Evolutionary conservation across 2,113 vertebrate species (phyloP).

Genomic region (Alaudala cheleensis): DNA sequence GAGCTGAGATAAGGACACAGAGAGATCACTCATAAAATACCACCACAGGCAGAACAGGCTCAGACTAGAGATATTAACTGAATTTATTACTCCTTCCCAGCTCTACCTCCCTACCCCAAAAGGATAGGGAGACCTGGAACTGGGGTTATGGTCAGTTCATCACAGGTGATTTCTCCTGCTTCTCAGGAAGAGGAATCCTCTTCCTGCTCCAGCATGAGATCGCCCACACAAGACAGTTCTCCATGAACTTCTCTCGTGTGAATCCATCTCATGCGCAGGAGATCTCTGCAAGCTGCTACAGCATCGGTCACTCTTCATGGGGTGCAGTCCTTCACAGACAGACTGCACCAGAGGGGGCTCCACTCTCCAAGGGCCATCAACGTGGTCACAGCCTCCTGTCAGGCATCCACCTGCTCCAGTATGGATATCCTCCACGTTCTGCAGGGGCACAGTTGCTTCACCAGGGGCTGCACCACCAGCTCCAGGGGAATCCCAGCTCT

Average conservation of each 20-base stretch:
- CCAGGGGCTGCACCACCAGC: neutral
- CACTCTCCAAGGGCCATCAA: fast-evolving
- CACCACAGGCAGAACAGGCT: neutral
- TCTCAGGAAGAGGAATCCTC: neutral
- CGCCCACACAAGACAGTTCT: fast-evolving
- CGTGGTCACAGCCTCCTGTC: neutral
- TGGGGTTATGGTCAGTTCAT: neutral
- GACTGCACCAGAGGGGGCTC: neutral
- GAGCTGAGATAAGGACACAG: neutral
- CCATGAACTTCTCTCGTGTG: fast-evolving
- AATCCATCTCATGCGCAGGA: neutral
- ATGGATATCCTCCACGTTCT: neutral
- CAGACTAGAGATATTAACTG: neutral
- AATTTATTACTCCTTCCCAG: neutral
- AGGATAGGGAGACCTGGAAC: neutral
- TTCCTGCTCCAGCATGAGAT: neutral
- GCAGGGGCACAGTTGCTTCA: neutral
- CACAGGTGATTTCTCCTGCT: neutral
- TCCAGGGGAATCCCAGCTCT: neutral
- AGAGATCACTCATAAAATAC: neutral
- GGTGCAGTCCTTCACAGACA: neutral
- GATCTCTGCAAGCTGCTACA: neutral
- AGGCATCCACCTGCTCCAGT: neutral
- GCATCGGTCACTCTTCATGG: fast-evolving
- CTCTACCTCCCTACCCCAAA: neutral